phyloP scores from a whole-genome alignment of 92 coral and sea anemone genomes.

The Epizoanthus scotinus region DNA sequence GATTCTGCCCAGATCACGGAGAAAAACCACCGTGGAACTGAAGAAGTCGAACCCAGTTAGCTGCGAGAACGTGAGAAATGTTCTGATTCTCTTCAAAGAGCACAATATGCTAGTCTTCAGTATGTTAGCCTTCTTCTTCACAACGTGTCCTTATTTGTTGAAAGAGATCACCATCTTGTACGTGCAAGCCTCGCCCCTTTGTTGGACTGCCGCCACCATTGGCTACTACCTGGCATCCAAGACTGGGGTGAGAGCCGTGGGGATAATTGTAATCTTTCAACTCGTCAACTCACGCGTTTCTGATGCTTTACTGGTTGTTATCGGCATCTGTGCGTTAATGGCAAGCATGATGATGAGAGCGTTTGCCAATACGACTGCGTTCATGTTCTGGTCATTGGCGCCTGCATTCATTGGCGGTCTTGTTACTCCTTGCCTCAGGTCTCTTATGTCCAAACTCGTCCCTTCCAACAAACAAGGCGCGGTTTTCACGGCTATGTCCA shows the following conservation, averaged over 20 bases:
- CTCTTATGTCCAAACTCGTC: constrained; percentile 52
- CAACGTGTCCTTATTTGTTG: constrained; percentile 40
- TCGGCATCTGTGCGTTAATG: constrained; percentile 40
- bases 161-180: constrained; percentile 52
- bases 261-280: constrained; percentile 44
- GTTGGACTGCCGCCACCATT: constrained; percentile 52
- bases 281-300: constrained; percentile 44
- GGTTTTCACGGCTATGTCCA: constrained; percentile 51
- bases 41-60: constrained; percentile 30
- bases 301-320: constrained; percentile 48
- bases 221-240: constrained; percentile 52
- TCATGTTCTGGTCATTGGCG: constrained; percentile 57
- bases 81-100: constrained; percentile 35
- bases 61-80: constrained; percentile 23
- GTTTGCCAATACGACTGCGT: constrained; percentile 54
- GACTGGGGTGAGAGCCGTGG: constrained; percentile 29
- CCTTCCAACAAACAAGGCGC: constrained; percentile 57
- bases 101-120: constrained; percentile 29
- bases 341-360: constrained; percentile 38
- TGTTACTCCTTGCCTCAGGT: constrained; percentile 49
- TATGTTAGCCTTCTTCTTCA: constrained; percentile 44
- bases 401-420: constrained; percentile 52
- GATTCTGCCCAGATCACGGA: constrained; percentile 55
- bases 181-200: constrained; percentile 54
- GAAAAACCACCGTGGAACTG: constrained; percentile 18